A percentile compares a stretch with the other conserved stretches of the same genome.
Conservation (phyloP, 1,140 invertebrate genomes). For the Bemisia tabaci region DNA sequence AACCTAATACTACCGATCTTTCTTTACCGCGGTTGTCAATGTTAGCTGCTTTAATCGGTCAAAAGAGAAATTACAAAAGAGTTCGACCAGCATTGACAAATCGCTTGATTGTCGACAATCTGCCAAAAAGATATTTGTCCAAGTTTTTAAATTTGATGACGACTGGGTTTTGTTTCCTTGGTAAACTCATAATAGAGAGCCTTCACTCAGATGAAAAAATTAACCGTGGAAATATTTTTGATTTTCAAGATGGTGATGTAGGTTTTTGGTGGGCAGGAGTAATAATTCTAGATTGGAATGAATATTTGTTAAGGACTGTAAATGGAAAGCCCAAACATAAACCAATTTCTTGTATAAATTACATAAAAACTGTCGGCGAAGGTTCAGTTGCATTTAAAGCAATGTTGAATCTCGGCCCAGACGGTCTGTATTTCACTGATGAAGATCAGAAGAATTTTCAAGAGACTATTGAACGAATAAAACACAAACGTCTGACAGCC, state of each 20-base stretch:
- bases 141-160: constrained; percentile 13
- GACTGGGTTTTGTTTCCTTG: constrained; percentile 14
- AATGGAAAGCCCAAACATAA: neutral
- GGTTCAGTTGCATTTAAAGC: neutral
- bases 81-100: neutral
- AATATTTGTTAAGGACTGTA: constrained; percentile 4
- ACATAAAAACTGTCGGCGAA: neutral
- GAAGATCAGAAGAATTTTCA: neutral
- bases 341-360: neutral
- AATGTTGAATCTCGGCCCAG: neutral
- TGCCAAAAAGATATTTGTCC: constrained; percentile 8
- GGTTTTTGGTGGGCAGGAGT: constrained; percentile 19
- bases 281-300: constrained; percentile 15
- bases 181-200: constrained; percentile 14
- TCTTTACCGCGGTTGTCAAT: neutral
- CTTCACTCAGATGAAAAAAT: constrained; percentile 12
- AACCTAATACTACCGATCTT: neutral
- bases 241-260: constrained; percentile 14
- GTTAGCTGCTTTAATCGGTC: neutral
- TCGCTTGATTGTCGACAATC: neutral
- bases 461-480: neutral
- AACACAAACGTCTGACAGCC: neutral
- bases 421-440: neutral
- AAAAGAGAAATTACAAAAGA: neutral
- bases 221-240: constrained; percentile 15